phyloP scores from a whole-genome alignment of 2,113 vertebrate genomes.

The Dipodomys ordii region DNA sequence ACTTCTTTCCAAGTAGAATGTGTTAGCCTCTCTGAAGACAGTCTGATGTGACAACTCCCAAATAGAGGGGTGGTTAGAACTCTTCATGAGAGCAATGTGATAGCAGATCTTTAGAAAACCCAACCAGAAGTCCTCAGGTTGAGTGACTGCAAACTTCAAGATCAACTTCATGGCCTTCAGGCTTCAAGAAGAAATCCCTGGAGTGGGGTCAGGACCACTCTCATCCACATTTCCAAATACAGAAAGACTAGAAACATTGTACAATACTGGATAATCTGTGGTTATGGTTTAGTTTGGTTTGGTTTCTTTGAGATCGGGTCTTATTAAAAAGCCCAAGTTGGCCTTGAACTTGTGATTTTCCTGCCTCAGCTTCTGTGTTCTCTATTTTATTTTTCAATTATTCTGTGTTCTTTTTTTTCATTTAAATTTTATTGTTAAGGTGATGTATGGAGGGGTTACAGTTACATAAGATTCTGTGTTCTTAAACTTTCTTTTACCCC shows the following conservation, averaged over 20 bases:
- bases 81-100: background rate
- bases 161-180: accelerated
- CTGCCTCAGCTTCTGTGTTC: background rate
- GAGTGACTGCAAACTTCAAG: background rate
- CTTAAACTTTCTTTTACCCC: background rate
- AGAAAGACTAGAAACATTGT: accelerated
- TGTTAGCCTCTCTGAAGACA: background rate
- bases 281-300: background rate
- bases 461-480: background rate
- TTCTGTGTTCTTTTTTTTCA: too few relatives aligned
- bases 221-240: background rate
- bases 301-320: background rate
- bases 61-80: background rate
- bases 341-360: background rate
- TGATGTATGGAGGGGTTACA: too few relatives aligned
- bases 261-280: accelerated
- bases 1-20: background rate
- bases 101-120: background rate
- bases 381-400: too few relatives aligned
- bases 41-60: background rate
- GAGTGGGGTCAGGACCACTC: accelerated
- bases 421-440: too few relatives aligned
- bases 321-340: background rate
- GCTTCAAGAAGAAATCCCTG: background rate
- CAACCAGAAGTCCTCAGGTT: background rate